These are phyloP conservation scores for Tridacna gigas DNA, from an alignment of 2,888 invertebrate species.

Conservation along the genomic window DNA sequence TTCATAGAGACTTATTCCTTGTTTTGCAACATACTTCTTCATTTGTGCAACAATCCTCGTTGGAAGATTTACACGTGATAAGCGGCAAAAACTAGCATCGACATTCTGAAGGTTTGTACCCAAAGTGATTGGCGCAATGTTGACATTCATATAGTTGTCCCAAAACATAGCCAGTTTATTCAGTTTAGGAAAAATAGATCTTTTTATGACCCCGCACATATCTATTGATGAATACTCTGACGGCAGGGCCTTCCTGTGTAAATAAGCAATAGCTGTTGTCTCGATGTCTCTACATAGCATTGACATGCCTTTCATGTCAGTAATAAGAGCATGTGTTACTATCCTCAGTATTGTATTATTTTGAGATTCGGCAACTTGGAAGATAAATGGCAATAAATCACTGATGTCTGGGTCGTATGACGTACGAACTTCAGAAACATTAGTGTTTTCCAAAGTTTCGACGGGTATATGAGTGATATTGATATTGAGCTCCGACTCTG, in stretches of 20 bases:
- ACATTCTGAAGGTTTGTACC: background rate
- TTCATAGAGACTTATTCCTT: constrained; percentile 17
- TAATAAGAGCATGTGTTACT: constrained; percentile 36
- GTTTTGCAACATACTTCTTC: background rate
- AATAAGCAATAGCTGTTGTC: constrained; percentile 32
- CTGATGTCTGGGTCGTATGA: constrained; percentile 38
- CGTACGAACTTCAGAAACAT: constrained; percentile 30
- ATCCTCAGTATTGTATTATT: constrained; percentile 34
- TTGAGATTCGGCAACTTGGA: constrained; percentile 43
- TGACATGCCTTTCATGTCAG: constrained; percentile 37
- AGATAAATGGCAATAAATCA: constrained; percentile 42
- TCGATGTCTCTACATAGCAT: constrained; percentile 51
- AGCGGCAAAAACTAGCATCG: background rate
- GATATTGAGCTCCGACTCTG: constrained; percentile 28
- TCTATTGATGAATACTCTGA: constrained; percentile 33
- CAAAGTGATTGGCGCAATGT: background rate
- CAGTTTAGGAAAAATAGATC: constrained; percentile 38
- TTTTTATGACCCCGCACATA: constrained; percentile 31
- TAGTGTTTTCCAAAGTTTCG: constrained; percentile 33
- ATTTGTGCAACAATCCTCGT: background rate
- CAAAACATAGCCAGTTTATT: constrained; percentile 5
- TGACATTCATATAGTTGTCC: background rate
- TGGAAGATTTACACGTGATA: background rate
- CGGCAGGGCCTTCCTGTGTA: constrained; percentile 39
- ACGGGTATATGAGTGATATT: constrained; percentile 41